Evolutionary conservation across 2,888 invertebrate genomes (phyloP).

Genomic region (Lasioglossum oenotherae): DNA sequence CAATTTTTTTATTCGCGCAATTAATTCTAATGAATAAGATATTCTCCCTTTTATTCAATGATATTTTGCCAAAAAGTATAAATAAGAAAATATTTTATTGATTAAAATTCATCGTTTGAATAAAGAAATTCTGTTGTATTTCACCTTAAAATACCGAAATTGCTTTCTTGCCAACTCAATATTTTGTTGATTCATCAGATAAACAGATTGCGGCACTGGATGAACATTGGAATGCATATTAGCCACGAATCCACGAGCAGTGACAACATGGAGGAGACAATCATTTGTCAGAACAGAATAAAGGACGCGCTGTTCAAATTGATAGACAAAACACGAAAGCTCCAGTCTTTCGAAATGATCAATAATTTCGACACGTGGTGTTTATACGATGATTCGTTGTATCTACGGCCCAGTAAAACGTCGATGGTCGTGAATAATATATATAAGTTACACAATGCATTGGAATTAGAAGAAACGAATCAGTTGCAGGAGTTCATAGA

Average conservation of each 20-base stretch:
- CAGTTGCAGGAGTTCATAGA: slow-evolving; percentile 79
- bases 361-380: slow-evolving; percentile 80
- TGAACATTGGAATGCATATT: slow-evolving; percentile 88
- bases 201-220: slow-evolving; percentile 90
- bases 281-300: slow-evolving; percentile 84
- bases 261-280: slow-evolving; percentile 78
- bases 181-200: slow-evolving; percentile 85
- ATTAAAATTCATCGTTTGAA: no score
- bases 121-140: no score
- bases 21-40: no score
- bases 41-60: no score
- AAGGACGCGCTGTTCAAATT: slow-evolving; percentile 84
- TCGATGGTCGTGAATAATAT: slow-evolving; percentile 70
- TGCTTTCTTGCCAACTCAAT: no score
- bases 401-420: slow-evolving; percentile 81
- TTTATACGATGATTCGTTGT: slow-evolving; percentile 76
- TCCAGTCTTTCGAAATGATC: slow-evolving; percentile 80
- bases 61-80: no score
- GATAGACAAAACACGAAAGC: slow-evolving; percentile 83
- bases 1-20: no score
- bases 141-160: no score
- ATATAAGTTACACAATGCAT: slow-evolving; percentile 85
- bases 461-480: slow-evolving; percentile 83
- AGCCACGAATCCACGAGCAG: slow-evolving; percentile 80
- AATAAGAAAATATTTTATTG: no score